Conservation (phyloP, 1,140 invertebrate species). For the Saxidomus purpurata region DNA sequence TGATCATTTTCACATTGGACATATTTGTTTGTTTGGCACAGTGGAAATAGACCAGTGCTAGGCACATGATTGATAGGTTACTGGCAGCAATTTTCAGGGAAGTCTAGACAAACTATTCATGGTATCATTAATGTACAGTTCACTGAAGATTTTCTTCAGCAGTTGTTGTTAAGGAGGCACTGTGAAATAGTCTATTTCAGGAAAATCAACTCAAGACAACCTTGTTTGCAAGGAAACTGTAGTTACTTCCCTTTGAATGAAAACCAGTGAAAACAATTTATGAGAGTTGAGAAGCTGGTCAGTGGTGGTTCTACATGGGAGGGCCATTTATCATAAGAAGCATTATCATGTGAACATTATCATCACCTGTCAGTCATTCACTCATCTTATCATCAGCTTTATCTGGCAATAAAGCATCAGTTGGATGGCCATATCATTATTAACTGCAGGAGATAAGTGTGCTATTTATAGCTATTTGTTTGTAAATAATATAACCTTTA, state of each 20-base stretch:
- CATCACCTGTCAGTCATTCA: slow-evolving; percentile 19
- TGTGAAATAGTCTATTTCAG: too few relatives aligned
- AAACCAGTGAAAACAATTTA: too few relatives aligned
- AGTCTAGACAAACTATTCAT: too few relatives aligned
- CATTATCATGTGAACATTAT: slow-evolving; percentile 5
- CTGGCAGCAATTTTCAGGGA: too few relatives aligned
- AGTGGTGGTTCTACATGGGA: not conserved
- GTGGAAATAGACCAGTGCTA: too few relatives aligned
- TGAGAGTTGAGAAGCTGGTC: not conserved
- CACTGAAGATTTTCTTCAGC: too few relatives aligned
- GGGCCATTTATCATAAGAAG: not conserved
- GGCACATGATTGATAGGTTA: too few relatives aligned
- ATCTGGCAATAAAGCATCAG: not conserved
- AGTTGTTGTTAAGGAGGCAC: too few relatives aligned
- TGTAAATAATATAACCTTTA: not conserved
- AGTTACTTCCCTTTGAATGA: slow-evolving; percentile 12
- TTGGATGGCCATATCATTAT: slow-evolving; percentile 1
- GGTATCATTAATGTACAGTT: too few relatives aligned
- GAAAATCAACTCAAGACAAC: not conserved
- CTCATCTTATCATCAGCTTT: not conserved
- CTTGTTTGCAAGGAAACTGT: not conserved
- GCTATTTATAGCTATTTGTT: not conserved
- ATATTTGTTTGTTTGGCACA: too few relatives aligned
- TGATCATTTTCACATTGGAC: too few relatives aligned
- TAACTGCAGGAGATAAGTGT: not conserved